Evolutionary conservation across 2,797 vertebrate species (phyloP), one percentile per base, ranked within the genome.

Genomic region (Sebastes vulpes): DNA sequence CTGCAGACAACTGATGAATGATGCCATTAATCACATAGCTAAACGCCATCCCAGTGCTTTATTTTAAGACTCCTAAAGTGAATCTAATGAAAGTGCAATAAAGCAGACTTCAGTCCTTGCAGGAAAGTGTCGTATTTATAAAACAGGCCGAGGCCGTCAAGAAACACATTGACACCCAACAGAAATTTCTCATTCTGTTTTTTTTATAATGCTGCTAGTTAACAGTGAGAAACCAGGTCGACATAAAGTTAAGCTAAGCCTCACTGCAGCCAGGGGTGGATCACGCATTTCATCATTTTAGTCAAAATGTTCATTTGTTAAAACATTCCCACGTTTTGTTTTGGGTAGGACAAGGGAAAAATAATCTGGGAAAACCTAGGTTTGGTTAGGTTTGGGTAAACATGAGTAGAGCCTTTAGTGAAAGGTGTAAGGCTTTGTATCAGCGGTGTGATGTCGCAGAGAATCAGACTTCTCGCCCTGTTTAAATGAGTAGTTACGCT

Each of bases 1-100:
- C 83, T 50, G 68, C 71, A 32, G 79, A 74, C 75, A 67, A 65
- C 78, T 77, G 88, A 89, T 70, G 83, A 87, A 86, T 72, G 80
- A 83, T 77, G 83, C 85, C 79, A 80, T 90, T 92, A 89, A 90
- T 91, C 90, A 89, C 72, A 72, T 42, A 59, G 77, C 77, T 78
- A 77, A 79, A 76, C 74, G 53, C 81, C 69, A n/a, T 72, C 85
- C 77, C 72, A 10, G 25, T 26, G 75, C 88, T 93, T 93, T 93
- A 93, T 91, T 93, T 92, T 81, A 89, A 91, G 88, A 88, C 79
- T 86, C 57, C 73, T 80, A 35, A 83, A 92, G 83, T 79, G 77
- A 89, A 88, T 90, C 73, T 89, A 91, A 89, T 64, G 69, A 86
- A 89, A 77, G 82, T 76, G 74, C 79, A 86, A 83, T 82, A 84